Conservation (phyloP, 2,113 vertebrate species). For the Trogon surrucura region DNA sequence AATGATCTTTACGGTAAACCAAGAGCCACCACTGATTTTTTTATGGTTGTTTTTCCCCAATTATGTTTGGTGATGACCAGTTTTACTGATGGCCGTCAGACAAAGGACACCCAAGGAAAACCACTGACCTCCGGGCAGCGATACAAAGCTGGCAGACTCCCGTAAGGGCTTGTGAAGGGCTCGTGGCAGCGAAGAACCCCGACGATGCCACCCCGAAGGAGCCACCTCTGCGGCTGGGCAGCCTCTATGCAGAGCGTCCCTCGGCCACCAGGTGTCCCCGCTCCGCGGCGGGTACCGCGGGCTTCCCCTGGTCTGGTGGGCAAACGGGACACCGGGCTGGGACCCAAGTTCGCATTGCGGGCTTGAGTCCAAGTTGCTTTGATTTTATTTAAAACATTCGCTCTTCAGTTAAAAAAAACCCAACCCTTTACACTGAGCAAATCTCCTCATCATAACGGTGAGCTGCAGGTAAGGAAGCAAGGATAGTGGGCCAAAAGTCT, state of each 20-base stretch:
- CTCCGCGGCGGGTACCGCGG: rapidly evolving
- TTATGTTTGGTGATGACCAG: too few species aligned
- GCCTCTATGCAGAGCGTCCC: neutral
- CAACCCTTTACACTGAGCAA: neutral
- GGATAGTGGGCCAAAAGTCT: neutral
- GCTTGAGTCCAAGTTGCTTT: neutral
- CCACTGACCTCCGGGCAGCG: rapidly evolving
- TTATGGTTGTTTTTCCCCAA: too few species aligned
- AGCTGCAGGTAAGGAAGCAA: neutral
- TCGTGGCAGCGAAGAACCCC: rapidly evolving
- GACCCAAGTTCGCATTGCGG: rapidly evolving
- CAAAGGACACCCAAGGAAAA: neutral
- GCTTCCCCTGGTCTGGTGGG: neutral
- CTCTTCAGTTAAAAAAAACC: neutral
- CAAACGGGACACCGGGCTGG: too few species aligned
- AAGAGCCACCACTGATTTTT: rapidly evolving
- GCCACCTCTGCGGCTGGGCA: rapidly evolving
- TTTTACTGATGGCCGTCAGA: too few species aligned
- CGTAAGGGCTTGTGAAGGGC: rapidly evolving
- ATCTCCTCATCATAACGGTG: too few species aligned
- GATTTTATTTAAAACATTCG: neutral
- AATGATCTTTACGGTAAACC: neutral
- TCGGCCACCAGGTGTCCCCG: slow-evolving; percentile 4
- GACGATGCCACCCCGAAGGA: rapidly evolving
- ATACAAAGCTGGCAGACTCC: neutral